Conservation (phyloP, 2,888 invertebrate species). For the Luffia ferchaultella region DNA sequence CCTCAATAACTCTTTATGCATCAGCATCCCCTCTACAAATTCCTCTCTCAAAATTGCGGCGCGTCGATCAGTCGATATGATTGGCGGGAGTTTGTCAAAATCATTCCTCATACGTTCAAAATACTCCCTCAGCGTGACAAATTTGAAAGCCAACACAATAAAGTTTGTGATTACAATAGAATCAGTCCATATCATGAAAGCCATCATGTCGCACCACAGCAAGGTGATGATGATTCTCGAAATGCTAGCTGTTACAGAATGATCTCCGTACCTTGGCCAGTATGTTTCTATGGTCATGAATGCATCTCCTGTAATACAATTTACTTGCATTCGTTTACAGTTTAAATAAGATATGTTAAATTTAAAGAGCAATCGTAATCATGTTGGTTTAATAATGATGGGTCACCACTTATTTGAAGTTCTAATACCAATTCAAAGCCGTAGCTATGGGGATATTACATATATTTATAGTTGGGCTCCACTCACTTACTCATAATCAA, state of each 20-base stretch:
- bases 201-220: background rate
- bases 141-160: slow-evolving; percentile 1
- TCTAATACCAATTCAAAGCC: too few relatives aligned
- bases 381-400: too few relatives aligned
- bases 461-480: too few relatives aligned
- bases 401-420: too few relatives aligned
- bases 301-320: background rate
- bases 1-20: background rate
- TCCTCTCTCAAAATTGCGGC: background rate
- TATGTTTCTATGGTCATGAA: background rate
- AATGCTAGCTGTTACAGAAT: background rate
- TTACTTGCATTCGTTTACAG: too few relatives aligned
- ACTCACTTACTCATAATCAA: too few relatives aligned
- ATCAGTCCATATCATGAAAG: slow-evolving; percentile 2
- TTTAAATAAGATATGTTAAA: too few relatives aligned
- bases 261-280: background rate
- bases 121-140: background rate
- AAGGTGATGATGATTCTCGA: background rate
- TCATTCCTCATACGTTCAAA: background rate
- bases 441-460: too few relatives aligned
- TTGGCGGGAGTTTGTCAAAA: background rate
- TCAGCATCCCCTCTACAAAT: background rate
- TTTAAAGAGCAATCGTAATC: too few relatives aligned
- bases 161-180: slow-evolving; percentile 2
- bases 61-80: background rate